phyloP scores from a whole-genome alignment of 2,888 invertebrate genomes.

The Eurytoma adleriae region DNA sequence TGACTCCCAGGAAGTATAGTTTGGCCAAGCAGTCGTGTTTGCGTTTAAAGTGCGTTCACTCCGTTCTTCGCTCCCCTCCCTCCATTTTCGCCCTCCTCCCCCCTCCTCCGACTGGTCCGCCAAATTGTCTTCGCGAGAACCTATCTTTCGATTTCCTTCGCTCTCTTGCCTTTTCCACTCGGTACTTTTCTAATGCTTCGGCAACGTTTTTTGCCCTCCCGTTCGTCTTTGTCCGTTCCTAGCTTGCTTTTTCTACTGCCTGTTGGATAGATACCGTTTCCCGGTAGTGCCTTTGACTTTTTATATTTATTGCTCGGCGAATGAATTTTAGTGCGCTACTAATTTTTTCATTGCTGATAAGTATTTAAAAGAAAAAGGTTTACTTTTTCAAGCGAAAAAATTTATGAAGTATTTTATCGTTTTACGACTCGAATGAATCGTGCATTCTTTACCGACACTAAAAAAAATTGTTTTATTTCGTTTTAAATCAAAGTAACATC shows the following conservation, averaged over 20 bases:
- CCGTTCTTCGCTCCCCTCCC: background rate
- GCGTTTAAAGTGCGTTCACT: conserved; percentile 66
- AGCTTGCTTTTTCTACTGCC: conserved; percentile 8
- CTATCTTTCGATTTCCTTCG: conserved; percentile 28
- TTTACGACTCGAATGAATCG: too few relatives aligned
- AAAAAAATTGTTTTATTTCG: too few relatives aligned
- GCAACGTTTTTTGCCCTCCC: background rate
- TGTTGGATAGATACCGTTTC: too few relatives aligned
- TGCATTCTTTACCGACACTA: too few relatives aligned
- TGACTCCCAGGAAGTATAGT: conserved; percentile 72
- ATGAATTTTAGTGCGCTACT: too few relatives aligned
- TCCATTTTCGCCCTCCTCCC: background rate
- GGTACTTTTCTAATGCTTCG: background rate
- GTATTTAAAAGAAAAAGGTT: too few relatives aligned
- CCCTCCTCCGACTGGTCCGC: background rate
- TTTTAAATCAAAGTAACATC: too few relatives aligned
- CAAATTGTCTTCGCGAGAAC: background rate
- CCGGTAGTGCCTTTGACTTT: background rate
- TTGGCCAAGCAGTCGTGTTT: conserved; percentile 62
- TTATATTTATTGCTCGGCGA: background rate
- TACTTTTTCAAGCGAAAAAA: too few relatives aligned
- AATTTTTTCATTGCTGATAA: too few relatives aligned
- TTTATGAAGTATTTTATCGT: too few relatives aligned
- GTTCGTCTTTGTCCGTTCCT: conserved; percentile 15
- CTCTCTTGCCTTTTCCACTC: background rate